Base-by-base conservation (phyloP, 2,113 vertebrate genomes). In the Nibea albiflora region DNA sequence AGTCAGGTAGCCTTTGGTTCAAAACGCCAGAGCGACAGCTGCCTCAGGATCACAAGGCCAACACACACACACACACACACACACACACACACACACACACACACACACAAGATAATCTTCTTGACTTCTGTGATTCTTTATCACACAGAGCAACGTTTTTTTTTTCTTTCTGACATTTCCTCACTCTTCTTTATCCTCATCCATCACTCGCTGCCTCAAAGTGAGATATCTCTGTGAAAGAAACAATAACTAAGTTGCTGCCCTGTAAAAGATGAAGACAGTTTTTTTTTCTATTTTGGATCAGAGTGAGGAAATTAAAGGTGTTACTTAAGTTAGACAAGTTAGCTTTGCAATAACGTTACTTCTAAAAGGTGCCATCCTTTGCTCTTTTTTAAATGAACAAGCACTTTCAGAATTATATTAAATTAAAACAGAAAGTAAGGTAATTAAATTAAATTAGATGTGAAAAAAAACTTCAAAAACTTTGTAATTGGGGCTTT, bases 141-240 rank as follows among this genome's bases (percentile, higher is more conserved):
- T 54, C 53, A 73, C 12, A 6, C n/a, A 52, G 54, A 14, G 8
- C 31, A 52, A 61, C 52, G 31, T 35, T 35, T 7, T 35, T 7
- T 74, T 65, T 35, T 35, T 7, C 6, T 7, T 74, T 65, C 35
- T 47, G 69, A 76, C 65, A 44, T 49, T 44, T 52, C 19, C 44
- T 79, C 19, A 11, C 44, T 73, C 50, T 54, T 54, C 19, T 61
- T 64, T 60, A 15, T 65, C 46, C 15, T 39, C 54, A 46, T 79
- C 28, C 67, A 62, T 81, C 69, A 62, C 20, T 56, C 5, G 15
- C 49, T 35, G 4, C n/a, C 28, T 75, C 74, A 81, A 54, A 84
- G 65, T 72, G 11, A 62, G 76, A 73, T 60, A 60, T 20, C 46
- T 53, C 22, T 8, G 7, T 50, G 7, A 70, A 71, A 57, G 64